Evolutionary conservation across 1,140 invertebrate genomes (phyloP), one percentile per base, ranked within the genome.

Genomic region (Macrotrachela quadricornifera): DNA sequence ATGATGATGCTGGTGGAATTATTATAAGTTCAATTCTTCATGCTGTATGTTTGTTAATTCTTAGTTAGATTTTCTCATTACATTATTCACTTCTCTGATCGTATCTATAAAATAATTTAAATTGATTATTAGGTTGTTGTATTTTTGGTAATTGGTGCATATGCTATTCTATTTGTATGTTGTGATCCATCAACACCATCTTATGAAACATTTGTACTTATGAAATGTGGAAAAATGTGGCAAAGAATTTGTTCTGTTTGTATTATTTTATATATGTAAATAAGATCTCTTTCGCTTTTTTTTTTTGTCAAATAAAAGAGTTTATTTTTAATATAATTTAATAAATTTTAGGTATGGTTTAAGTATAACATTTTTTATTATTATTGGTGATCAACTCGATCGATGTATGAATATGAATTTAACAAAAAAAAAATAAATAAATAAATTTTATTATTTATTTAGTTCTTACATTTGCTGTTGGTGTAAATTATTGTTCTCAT

Each of bases 321-420:
- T 30, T 30, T 8, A 30, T 30, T 30, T 30, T 30, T 30, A 30
- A 4, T 4, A 30, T 30, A 30, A n/a, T n/a, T 30, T 2, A 30
- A 30, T 30, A 4, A 30, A 30, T 4, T 30, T 2, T 30, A 30
- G 21, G 21, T 80, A 78, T 61, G 79, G 79, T 21, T 78, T 77
- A 14, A 78, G 77, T 58, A 69, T 80, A 39, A 79, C 78, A 15
- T 80, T 79, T 62, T 63, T 80, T 18, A 79, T 80, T 52, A 75
- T 80, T 12, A 76, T 80, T 56, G 78, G 78, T 0, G 78, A 80
- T 64, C 78, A 80, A 59, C 77, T 76, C 62, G 78, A 80, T 58
- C 65, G 76, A 63, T 68, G 74, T 75, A 64, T 61, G 64, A 62
- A 1, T 41, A 30, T 30, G 21, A 30, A 30, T 30, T 30, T 8